phyloP scores from a whole-genome alignment of 1,140 invertebrate genomes.

The Cyrtorhinus lividipennis region DNA sequence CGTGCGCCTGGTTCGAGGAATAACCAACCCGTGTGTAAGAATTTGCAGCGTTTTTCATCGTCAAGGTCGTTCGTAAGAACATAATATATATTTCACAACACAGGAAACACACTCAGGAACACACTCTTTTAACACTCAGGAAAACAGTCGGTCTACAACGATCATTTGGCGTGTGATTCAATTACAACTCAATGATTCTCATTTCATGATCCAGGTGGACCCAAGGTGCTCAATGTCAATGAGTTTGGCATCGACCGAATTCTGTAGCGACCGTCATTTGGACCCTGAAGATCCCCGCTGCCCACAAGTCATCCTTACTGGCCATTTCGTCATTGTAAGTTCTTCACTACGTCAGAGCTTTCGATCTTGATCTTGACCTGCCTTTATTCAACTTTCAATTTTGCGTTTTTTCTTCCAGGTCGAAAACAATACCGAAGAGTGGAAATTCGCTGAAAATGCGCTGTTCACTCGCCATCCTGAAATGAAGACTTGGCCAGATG shows the following conservation, averaged over 20 bases:
- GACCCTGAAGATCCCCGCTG: conserved; percentile 72
- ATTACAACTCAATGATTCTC: no score
- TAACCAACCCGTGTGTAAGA: no score
- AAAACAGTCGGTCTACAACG: no score
- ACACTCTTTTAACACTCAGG: no score
- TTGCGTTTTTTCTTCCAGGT: conserved; percentile 36
- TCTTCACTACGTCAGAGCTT: conserved; percentile 7
- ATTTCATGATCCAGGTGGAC: no score
- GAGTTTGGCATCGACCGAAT: conserved; percentile 47
- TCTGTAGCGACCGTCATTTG: conserved; percentile 42
- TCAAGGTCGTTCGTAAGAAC: no score
- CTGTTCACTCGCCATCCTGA: conserved; percentile 55
- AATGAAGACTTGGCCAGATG: conserved; percentile 43
- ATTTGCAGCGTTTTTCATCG: no score
- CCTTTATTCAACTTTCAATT: not conserved
- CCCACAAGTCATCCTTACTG: conserved; percentile 53
- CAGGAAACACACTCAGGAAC: no score
- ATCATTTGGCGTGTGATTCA: no score
- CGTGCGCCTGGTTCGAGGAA: no score
- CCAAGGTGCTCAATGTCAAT: conserved; percentile 49
- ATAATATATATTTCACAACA: no score
- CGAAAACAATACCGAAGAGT: conserved; percentile 38
- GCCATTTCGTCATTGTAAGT: conserved; percentile 47
- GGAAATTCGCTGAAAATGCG: conserved; percentile 41
- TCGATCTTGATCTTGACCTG: no score